Evolutionary conservation across 2,113 vertebrate genomes (phyloP).

Genomic region (Toxotes chatareus): DNA sequence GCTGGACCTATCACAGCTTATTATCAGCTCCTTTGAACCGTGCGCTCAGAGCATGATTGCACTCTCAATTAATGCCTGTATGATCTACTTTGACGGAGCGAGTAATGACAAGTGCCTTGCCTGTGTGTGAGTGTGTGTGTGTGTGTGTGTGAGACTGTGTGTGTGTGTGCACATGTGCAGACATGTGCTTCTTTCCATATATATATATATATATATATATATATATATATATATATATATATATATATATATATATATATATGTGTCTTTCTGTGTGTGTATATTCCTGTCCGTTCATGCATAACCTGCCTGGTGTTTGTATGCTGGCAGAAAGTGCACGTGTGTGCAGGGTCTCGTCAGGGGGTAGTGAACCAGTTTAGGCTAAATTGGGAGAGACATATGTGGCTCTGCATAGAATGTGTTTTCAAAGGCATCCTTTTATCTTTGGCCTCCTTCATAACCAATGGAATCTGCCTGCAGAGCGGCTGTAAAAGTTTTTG

Average conservation of each 20-base stretch:
- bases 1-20: constrained; percentile 82
- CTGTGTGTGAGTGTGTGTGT: constrained; percentile 13
- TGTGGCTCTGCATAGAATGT: constrained; percentile 60
- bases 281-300: constrained; percentile 18
- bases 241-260: not conserved
- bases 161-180: not conserved
- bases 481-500: constrained; percentile 53
- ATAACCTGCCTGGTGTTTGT: constrained; percentile 12
- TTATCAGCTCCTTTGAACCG: constrained; percentile 84
- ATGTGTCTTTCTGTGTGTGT: not conserved
- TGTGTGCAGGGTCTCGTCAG: constrained; percentile 33
- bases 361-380: constrained; percentile 58
- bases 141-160: not conserved
- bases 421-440: constrained; percentile 73
- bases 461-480: constrained; percentile 54
- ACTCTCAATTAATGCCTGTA: constrained; percentile 81
- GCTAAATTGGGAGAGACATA: constrained; percentile 66
- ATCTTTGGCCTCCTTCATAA: constrained; percentile 68
- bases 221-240: not conserved
- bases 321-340: constrained; percentile 17
- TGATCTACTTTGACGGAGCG: constrained; percentile 79
- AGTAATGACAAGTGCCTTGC: constrained; percentile 70
- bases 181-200: not conserved
- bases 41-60: constrained; percentile 81
- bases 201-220: not conserved